These are phyloP conservation scores for Paracentrotus lividus DNA, from an alignment of 53 echinoderm and acorn worm species.

Conservation along the genomic window DNA sequence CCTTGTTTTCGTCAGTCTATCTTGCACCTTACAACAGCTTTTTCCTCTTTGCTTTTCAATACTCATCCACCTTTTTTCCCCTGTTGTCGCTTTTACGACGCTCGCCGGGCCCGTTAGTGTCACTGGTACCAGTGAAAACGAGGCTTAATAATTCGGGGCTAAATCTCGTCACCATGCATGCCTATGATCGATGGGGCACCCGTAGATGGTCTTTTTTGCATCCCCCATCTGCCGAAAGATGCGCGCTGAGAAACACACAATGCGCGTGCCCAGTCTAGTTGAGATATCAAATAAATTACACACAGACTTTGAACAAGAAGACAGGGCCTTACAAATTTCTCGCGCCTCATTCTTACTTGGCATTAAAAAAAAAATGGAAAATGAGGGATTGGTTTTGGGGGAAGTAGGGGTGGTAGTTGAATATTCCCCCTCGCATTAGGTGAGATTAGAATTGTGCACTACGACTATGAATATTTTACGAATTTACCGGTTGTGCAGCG, in stretches of 20 bases:
- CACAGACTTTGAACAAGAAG: not conserved
- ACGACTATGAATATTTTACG: conserved; percentile 57
- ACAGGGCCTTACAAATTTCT: conserved; percentile 41
- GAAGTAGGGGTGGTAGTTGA: not conserved
- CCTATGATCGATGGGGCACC: conserved; percentile 48
- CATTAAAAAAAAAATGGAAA: conserved; percentile 11
- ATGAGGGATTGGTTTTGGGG: not conserved
- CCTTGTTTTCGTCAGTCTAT: not conserved
- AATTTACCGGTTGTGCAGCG: conserved; percentile 1
- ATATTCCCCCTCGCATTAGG: not conserved
- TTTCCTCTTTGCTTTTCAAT: not conserved
- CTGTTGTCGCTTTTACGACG: not conserved
- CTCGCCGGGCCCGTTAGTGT: conserved; percentile 34
- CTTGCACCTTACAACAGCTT: not conserved
- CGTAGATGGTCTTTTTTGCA: not conserved
- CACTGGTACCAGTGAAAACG: conserved; percentile 33
- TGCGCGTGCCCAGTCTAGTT: not conserved
- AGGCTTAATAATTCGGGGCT: conserved; percentile 31
- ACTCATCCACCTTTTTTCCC: not conserved
- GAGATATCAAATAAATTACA: conserved; percentile 37
- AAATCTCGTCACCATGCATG: conserved; percentile 18
- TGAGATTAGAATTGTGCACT: conserved; percentile 23
- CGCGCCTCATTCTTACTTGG: not conserved
- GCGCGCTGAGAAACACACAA: not conserved
- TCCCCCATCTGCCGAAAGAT: conserved; percentile 4